phyloP scores from a whole-genome alignment of 2,797 vertebrate genomes.

The Pseudopleuronectes americanus region DNA sequence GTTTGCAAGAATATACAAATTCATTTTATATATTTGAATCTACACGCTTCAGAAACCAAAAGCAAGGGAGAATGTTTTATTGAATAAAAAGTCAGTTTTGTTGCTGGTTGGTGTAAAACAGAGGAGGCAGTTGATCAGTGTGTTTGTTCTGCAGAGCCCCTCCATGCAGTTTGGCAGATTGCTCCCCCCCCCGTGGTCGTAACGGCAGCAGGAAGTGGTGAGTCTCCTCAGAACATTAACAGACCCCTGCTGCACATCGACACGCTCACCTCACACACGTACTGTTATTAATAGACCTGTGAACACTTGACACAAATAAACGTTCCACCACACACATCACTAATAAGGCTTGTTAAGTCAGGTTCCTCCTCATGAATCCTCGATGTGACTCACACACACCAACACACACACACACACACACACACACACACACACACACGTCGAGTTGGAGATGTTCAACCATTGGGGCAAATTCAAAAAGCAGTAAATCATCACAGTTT shows the following conservation, averaged over 20 bases:
- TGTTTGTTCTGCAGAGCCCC: constrained; percentile 66
- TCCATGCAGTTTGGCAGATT: constrained; percentile 34
- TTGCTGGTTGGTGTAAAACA: neutral
- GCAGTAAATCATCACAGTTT: neutral
- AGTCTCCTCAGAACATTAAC: constrained; percentile 46
- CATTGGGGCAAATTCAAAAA: too few relatives aligned
- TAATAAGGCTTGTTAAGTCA: too few relatives aligned
- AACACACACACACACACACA: too few relatives aligned
- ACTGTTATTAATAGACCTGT: constrained; percentile 11
- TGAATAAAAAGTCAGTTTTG: neutral
- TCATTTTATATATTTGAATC: too few relatives aligned
- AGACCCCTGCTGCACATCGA: neutral
- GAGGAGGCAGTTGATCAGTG: neutral
- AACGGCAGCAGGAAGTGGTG: constrained; percentile 77
- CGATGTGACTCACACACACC: too few relatives aligned
- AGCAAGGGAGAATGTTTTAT: neutral
- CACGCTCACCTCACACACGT: constrained; percentile 28
- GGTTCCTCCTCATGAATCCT: too few relatives aligned
- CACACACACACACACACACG: too few relatives aligned
- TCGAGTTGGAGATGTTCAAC: too few relatives aligned
- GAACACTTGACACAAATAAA: neutral
- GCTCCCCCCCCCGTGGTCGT: constrained; percentile 45
- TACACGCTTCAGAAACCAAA: too few relatives aligned
- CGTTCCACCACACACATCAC: too few relatives aligned
- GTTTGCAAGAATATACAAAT: too few relatives aligned